Conservation (phyloP, 2,797 vertebrate genomes). For the Danio choprae region DNA sequence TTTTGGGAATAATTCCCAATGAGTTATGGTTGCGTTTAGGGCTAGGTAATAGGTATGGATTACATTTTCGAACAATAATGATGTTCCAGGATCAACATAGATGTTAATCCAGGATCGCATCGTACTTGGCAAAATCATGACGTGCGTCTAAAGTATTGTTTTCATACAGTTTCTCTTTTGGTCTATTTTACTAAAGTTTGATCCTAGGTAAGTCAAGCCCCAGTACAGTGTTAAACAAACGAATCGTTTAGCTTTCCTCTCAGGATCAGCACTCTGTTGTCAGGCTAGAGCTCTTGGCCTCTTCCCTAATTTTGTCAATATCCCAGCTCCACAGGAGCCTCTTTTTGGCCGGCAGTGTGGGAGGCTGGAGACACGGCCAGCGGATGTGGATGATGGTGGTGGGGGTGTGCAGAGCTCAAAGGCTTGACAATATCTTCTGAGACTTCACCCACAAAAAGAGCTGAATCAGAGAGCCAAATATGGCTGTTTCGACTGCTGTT, state of each 20-base stretch:
- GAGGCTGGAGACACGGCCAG: slow-evolving; percentile 36
- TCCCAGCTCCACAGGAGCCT: slow-evolving; percentile 57
- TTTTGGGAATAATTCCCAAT: too few relatives aligned
- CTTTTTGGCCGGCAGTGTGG: slow-evolving; percentile 38
- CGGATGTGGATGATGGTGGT: slow-evolving; percentile 19
- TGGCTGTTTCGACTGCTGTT: not conserved
- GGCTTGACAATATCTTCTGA: slow-evolving; percentile 41
- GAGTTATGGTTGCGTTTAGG: too few relatives aligned
- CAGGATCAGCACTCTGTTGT: slow-evolving; percentile 71
- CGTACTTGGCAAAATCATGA: too few relatives aligned
- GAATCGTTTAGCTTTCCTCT: slow-evolving; percentile 69
- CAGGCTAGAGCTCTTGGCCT: slow-evolving; percentile 68
- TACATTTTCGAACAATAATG: too few relatives aligned
- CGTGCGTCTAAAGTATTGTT: slow-evolving; percentile 54
- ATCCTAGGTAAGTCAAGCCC: slow-evolving; percentile 65
- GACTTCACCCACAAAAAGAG: slow-evolving; percentile 29
- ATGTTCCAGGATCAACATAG: too few relatives aligned
- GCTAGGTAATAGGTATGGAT: too few relatives aligned
- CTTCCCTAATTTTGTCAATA: slow-evolving; percentile 61
- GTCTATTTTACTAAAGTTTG: slow-evolving; percentile 69
- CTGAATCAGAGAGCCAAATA: slow-evolving; percentile 15
- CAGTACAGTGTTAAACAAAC: slow-evolving; percentile 65
- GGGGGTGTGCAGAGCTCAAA: slow-evolving; percentile 16
- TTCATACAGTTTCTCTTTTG: slow-evolving; percentile 66
- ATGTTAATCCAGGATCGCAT: too few relatives aligned